Evolutionary conservation across 2,797 vertebrate genomes (phyloP), one percentile per base, ranked within the genome.

Genomic region (Enteromius viviparus): DNA sequence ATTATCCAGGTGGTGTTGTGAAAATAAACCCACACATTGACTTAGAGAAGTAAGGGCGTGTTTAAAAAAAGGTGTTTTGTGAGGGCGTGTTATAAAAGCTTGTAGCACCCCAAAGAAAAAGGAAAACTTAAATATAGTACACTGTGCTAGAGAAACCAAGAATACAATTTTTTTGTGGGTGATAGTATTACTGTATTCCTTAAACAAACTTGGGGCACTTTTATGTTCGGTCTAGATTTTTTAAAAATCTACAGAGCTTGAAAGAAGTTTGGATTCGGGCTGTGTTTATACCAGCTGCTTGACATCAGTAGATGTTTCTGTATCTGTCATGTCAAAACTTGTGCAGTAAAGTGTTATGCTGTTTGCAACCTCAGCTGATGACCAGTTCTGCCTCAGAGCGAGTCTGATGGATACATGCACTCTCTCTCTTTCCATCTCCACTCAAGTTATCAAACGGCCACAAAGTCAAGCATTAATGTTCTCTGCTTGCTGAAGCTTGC

Each of bases 391-490:
- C 40, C 65, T 75, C 45, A 29, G 70, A 40, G 23, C 14, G 70
- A 76, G 26, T 78, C n/a, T 80, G 65, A 77, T 80, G 32, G 64
- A 82, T 86, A 66, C 65, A 58, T 23, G 47, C 65, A 47, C 71
- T 19, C 74, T 47, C 26, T 60, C 42, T 37, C 23, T 76, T 49
- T 66, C 42, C 32, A 17, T 29, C 19, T 32, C 23, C 19, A 60
- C 74, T 72, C 55, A 76, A 68, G 47, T 76, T 42, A 87, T 87
- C 69, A 83, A 83, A 55, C 29, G 21, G 32, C 42, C 70, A 62
- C 42, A 60, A 65, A 78, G 78, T 85, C 78, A 42, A 72, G 42
- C 68, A 69, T 80, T 55, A 51, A 17, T 26, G 51, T 49, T 80
- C 64, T 40, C 75, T 79, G 79, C 75, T 81, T 47, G 12, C 66